These are phyloP conservation scores for Formica exsecta DNA, from an alignment of 1,140 invertebrate genomes.

Conservation along the genomic window DNA sequence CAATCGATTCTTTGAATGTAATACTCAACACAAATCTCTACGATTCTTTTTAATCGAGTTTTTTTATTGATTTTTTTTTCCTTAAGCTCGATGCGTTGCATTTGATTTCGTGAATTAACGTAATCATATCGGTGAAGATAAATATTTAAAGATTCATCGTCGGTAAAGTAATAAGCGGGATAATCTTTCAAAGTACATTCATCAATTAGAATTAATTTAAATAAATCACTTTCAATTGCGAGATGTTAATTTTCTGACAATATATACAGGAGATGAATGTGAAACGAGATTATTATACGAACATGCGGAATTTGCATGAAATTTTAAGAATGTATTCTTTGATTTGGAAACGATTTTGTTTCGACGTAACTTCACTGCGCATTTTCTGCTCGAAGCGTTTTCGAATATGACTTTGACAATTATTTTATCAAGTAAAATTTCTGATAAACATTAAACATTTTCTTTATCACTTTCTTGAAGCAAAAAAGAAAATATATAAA, in stretches of 20 bases:
- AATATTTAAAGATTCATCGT: neutral
- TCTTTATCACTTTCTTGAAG: too few species aligned
- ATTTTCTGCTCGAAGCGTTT: neutral
- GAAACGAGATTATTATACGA: conserved; percentile 39
- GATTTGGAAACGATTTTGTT: conserved; percentile 32
- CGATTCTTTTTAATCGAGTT: neutral
- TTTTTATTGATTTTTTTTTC: neutral
- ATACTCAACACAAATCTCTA: neutral
- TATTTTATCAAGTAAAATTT: neutral
- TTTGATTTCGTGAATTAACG: neutral
- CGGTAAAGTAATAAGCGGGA: neutral
- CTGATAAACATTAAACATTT: too few species aligned
- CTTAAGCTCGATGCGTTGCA: neutral
- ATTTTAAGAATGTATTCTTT: conserved; percentile 29
- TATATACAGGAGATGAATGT: conserved; percentile 19
- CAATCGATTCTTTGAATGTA: neutral
- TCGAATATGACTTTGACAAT: conserved; percentile 1
- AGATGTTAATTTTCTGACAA: conserved; percentile 19
- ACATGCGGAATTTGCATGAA: conserved; percentile 43
- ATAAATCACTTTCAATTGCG: conserved; percentile 55
- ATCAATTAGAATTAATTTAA: conserved; percentile 55
- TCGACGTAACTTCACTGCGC: neutral
- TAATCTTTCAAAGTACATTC: conserved; percentile 26
- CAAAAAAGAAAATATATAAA: too few species aligned
- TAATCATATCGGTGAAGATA: neutral